phyloP scores from a whole-genome alignment of 2,888 invertebrate genomes.

The Hydroisotoma schaefferi region DNA sequence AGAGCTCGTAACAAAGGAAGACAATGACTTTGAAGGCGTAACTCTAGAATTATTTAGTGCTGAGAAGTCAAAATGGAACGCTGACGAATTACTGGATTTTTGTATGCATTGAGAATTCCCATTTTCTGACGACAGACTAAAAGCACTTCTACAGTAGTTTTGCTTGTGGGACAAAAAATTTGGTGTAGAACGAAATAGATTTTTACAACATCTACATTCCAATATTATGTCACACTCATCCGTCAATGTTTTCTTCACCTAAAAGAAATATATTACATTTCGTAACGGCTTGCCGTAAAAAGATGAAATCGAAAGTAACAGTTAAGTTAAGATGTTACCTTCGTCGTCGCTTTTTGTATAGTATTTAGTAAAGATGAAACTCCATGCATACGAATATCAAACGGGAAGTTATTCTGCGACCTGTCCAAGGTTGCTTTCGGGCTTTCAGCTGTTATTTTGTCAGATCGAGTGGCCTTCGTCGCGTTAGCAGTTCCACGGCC shows the following conservation, averaged over 20 bases:
- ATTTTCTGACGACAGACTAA: conserved; percentile 27
- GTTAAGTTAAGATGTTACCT: conserved; percentile 20
- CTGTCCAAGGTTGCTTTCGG: conserved; percentile 16
- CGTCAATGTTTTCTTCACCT: conserved; percentile 70
- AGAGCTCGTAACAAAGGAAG: too few relatives aligned
- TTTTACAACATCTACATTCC: conserved; percentile 83
- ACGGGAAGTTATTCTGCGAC: conserved; percentile 41
- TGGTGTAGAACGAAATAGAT: conserved; percentile 77
- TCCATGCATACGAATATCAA: conserved; percentile 41
- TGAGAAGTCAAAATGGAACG: background rate
- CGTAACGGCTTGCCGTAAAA: background rate
- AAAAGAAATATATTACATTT: conserved; percentile 50
- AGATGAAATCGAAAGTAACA: background rate
- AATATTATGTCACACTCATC: conserved; percentile 84
- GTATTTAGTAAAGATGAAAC: conserved; percentile 37
- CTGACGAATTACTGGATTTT: background rate
- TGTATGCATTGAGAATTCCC: background rate
- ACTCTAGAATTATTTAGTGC: too few relatives aligned
- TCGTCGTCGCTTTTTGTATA: conserved; percentile 32
- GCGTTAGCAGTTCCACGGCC: too few relatives aligned
- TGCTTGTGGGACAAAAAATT: conserved; percentile 89
- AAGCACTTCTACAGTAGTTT: conserved; percentile 64
- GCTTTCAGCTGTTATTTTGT: background rate
- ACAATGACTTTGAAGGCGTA: background rate
- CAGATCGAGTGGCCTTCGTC: too few relatives aligned